phyloP scores from a whole-genome alignment of 1,140 invertebrate species.

The Chironomus tepperi region DNA sequence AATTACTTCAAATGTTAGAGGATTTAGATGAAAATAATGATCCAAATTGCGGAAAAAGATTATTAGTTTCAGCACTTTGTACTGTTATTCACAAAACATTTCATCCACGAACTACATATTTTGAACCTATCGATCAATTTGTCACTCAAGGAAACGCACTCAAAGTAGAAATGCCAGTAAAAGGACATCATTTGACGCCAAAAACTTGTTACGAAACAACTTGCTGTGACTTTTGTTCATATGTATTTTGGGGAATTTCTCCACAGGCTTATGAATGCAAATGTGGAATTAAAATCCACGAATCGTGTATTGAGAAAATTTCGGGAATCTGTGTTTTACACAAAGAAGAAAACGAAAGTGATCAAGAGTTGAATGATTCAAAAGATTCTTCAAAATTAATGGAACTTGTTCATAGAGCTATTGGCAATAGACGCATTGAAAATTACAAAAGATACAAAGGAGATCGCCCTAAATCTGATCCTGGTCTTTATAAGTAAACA shows the following conservation, averaged over 20 bases:
- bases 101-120: background rate
- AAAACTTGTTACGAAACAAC: background rate
- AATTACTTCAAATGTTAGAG: background rate
- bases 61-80: background rate
- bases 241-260: background rate
- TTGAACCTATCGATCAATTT: background rate
- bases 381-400: background rate
- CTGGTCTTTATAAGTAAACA: background rate
- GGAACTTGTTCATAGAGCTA: background rate
- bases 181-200: background rate
- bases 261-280: background rate
- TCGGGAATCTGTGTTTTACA: background rate
- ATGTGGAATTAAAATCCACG: background rate
- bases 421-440: background rate
- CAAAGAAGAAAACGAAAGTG: background rate
- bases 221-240: background rate
- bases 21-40: background rate
- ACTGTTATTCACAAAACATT: background rate
- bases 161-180: background rate
- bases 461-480: slow-evolving; percentile 2
- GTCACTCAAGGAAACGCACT: background rate
- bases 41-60: background rate
- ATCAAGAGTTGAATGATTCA: background rate
- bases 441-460: background rate
- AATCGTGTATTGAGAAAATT: background rate